phyloP scores from a whole-genome alignment of 2,797 vertebrate genomes.

The Glyptemys insculpta region DNA sequence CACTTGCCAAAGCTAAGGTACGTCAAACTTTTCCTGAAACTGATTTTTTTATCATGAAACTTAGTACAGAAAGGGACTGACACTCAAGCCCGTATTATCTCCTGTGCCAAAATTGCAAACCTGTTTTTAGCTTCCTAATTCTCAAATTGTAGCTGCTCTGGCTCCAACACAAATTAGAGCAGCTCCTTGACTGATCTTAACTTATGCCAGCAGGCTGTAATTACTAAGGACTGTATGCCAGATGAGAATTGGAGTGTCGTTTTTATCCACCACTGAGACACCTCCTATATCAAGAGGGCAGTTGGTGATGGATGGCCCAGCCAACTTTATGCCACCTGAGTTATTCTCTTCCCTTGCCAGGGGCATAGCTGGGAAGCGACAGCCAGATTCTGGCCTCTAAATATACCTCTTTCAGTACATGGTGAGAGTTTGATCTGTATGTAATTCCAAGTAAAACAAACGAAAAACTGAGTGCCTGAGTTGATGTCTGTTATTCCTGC shows the following conservation, averaged over 20 bases:
- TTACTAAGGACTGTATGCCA: background rate
- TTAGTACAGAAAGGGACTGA: background rate
- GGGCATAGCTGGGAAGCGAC: background rate
- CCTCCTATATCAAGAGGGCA: background rate
- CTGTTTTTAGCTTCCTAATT: background rate
- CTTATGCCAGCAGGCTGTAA: background rate
- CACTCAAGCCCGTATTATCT: background rate
- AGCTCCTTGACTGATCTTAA: background rate
- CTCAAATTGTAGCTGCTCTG: background rate
- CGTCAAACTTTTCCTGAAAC: conserved; percentile 20
- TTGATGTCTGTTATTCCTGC: background rate
- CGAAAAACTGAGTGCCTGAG: background rate
- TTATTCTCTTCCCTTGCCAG: background rate
- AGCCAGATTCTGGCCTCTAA: background rate
- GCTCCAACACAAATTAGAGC: background rate
- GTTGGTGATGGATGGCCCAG: background rate
- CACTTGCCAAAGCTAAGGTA: conserved; percentile 98
- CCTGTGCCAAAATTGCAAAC: background rate
- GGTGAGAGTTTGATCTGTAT: background rate
- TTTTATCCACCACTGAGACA: background rate
- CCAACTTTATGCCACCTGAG: background rate
- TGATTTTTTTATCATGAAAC: background rate
- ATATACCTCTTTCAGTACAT: background rate
- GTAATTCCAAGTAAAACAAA: no score
- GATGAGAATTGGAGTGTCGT: background rate